Conservation (phyloP, 2,113 vertebrate genomes). For the Ciconia stormi region DNA sequence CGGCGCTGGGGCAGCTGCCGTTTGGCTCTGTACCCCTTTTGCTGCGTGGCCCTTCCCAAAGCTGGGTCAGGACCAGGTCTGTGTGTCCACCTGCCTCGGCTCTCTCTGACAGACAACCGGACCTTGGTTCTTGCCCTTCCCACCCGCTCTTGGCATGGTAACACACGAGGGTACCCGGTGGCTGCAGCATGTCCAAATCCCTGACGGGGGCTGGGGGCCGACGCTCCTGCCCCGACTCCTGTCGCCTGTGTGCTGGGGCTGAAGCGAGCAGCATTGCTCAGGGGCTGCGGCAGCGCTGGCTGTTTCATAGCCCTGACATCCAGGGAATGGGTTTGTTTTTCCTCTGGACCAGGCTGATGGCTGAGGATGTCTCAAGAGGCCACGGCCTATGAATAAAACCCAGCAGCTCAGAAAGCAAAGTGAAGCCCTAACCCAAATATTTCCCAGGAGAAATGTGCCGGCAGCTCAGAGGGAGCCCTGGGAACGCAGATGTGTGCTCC, state of each 20-base stretch:
- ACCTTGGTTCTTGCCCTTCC: neutral
- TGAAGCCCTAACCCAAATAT: constrained; percentile 5
- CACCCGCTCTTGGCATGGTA: neutral
- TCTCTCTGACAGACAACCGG: fast-evolving
- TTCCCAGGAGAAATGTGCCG: constrained; percentile 34
- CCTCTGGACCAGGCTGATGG: neutral
- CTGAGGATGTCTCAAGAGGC: constrained; percentile 47
- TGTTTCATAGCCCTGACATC: neutral
- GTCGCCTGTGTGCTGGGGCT: fast-evolving
- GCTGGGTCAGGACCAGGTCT: neutral
- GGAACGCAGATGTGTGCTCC: constrained; percentile 65
- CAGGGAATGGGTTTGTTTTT: constrained; percentile 11
- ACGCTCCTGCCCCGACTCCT: neutral
- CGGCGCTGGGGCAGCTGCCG: fast-evolving
- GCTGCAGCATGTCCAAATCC: neutral
- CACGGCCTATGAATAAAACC: constrained; percentile 8
- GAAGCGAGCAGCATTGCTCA: fast-evolving
- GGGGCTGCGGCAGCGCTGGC: neutral
- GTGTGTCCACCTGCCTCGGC: neutral
- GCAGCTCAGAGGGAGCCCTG: neutral
- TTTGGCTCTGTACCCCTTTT: neutral
- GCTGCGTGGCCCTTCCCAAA: neutral
- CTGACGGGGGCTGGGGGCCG: fast-evolving
- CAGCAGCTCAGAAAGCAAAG: neutral
- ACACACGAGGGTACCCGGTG: fast-evolving